These are phyloP conservation scores for Helostoma temminkii DNA, from an alignment of 2,797 vertebrate genomes.

Conservation along the genomic window DNA sequence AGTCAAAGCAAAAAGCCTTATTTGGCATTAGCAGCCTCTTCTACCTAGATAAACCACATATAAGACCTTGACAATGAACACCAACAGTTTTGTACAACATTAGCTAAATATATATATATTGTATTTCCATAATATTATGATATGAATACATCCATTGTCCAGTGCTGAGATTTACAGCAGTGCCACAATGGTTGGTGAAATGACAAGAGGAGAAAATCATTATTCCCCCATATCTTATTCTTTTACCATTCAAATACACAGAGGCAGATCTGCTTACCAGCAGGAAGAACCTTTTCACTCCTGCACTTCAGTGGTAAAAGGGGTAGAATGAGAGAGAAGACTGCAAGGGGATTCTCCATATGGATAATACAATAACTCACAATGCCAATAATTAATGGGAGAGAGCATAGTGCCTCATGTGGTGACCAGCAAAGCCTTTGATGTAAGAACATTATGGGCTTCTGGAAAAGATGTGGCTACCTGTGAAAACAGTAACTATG, in stretches of 20 bases:
- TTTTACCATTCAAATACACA: slow-evolving; percentile 60
- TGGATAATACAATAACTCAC: slow-evolving; percentile 76
- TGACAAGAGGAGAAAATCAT: slow-evolving; percentile 64
- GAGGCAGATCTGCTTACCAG: slow-evolving; percentile 71
- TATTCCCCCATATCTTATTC: slow-evolving; percentile 63
- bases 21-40: slow-evolving; percentile 48
- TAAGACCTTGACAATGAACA: slow-evolving; percentile 49
- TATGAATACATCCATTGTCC: slow-evolving; percentile 69
- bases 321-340: slow-evolving; percentile 57
- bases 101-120: slow-evolving; percentile 34
- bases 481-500: slow-evolving; percentile 35
- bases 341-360: slow-evolving; percentile 60
- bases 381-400: slow-evolving; percentile 75
- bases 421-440: slow-evolving; percentile 73
- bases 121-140: slow-evolving; percentile 71
- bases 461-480: slow-evolving; percentile 46
- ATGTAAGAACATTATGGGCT: slow-evolving; percentile 70
- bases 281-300: slow-evolving; percentile 68
- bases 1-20: slow-evolving; percentile 49
- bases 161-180: slow-evolving; percentile 46
- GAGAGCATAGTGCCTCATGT: slow-evolving; percentile 68
- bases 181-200: slow-evolving; percentile 55
- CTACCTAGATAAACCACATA: slow-evolving; percentile 55
- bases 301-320: slow-evolving; percentile 65
- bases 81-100: slow-evolving; percentile 33